Percentiles rank a stretch among this genome's conserved stretches.
Evolutionary conservation across 2,113 vertebrate genomes (phyloP).

Genomic region (Tamias sibiricus): DNA sequence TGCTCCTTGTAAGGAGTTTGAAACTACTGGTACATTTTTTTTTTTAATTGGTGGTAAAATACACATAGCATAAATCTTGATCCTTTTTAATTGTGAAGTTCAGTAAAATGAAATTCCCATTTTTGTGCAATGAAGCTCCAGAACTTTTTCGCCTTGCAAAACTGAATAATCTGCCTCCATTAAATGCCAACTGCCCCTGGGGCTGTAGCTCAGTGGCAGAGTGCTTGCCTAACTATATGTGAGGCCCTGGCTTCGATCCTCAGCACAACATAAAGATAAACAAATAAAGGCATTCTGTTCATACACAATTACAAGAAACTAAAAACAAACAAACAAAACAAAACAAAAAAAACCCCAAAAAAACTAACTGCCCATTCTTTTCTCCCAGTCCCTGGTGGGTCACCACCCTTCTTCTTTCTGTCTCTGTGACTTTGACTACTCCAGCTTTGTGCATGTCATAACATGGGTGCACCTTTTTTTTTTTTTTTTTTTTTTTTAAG

Average conservation of each 20-base stretch:
- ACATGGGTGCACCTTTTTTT: too few relatives aligned
- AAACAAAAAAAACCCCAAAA: too few relatives aligned
- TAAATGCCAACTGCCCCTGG: background rate
- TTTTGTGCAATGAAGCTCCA: background rate
- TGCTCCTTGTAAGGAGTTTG: background rate
- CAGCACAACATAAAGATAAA: too few relatives aligned
- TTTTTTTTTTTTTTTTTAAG: background rate
- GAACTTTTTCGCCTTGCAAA: background rate
- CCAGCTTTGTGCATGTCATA: background rate
- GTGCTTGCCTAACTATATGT: too few relatives aligned
- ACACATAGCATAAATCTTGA: background rate
- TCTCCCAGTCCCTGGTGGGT: too few relatives aligned
- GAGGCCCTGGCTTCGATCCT: too few relatives aligned
- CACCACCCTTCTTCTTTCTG: too few relatives aligned
- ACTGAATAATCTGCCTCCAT: background rate
- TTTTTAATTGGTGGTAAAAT: background rate
- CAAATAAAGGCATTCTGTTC: too few relatives aligned
- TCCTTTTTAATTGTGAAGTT: background rate
- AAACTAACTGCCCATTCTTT: background rate
- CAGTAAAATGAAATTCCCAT: background rate
- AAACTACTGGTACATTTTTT: background rate
- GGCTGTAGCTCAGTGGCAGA: too few relatives aligned
- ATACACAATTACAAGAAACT: too few relatives aligned
- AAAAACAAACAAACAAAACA: too few relatives aligned
- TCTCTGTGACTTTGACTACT: background rate